Evolutionary conservation across 2,113 vertebrate genomes (phyloP).

Genomic region (Labrus mixtus): DNA sequence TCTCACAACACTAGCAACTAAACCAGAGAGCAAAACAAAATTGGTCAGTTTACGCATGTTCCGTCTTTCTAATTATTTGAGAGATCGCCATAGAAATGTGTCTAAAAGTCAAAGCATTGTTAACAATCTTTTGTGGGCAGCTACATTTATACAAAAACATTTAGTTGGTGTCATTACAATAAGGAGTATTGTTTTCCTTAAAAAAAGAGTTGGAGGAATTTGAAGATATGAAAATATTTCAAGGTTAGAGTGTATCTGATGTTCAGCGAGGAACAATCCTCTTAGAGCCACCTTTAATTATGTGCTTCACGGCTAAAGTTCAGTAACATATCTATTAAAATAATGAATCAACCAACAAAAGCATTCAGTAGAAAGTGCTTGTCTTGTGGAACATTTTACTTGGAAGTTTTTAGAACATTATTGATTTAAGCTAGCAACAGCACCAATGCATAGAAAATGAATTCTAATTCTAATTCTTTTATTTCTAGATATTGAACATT

Average conservation of each 20-base stretch:
- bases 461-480: no score
- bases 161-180: neutral
- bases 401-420: no score
- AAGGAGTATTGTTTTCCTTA: neutral
- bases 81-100: no score
- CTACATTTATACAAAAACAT: neutral
- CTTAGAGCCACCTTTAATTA: neutral
- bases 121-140: neutral
- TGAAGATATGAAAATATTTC: neutral
- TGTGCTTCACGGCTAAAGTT: neutral
- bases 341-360: no score
- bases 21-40: slow-evolving; percentile 43
- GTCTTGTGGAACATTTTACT: no score
- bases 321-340: neutral
- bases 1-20: slow-evolving; percentile 90
- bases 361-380: no score
- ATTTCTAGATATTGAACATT: no score
- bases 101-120: neutral
- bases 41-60: neutral
- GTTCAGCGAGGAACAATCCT: neutral
- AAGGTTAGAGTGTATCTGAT: neutral
- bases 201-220: neutral
- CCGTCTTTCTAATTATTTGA: neutral
- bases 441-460: no score
- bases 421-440: no score